Conservation (phyloP, 2,797 vertebrate species). For the Diglossa cyanea region DNA sequence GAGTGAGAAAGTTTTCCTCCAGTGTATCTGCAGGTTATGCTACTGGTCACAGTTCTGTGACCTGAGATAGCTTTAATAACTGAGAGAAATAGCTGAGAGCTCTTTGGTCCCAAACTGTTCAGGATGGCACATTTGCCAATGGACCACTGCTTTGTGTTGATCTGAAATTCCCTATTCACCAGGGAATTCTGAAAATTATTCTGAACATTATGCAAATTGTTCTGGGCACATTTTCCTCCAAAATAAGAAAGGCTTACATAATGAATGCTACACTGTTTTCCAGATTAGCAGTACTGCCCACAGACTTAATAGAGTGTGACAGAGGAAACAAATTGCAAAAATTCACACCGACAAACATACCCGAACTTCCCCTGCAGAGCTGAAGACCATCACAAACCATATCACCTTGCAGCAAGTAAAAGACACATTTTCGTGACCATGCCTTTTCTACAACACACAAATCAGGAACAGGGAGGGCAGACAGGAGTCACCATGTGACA, state of each 20-base stretch:
- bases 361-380: conserved; percentile 38
- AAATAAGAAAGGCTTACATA: conserved; percentile 55
- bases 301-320: conserved; percentile 55
- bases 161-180: conserved; percentile 1
- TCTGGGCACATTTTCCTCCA: conserved; percentile 55
- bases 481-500: conserved; percentile 2
- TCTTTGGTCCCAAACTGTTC: background rate
- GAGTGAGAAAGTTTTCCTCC: background rate
- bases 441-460: background rate
- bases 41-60: background rate
- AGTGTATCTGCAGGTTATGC: background rate
- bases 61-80: background rate
- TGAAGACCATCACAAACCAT: conserved; percentile 45
- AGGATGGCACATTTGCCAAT: background rate
- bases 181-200: conserved; percentile 42
- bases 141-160: background rate
- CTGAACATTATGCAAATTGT: conserved; percentile 57
- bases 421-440: conserved; percentile 20
- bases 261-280: conserved; percentile 26
- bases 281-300: conserved; percentile 55
- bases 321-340: conserved; percentile 58
- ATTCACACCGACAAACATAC: conserved; percentile 56
- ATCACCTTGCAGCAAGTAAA: conserved; percentile 36
- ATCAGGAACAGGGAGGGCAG: background rate
- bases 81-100: background rate